phyloP scores from a whole-genome alignment of 2,797 vertebrate species.

The Poliocrania exsul region DNA sequence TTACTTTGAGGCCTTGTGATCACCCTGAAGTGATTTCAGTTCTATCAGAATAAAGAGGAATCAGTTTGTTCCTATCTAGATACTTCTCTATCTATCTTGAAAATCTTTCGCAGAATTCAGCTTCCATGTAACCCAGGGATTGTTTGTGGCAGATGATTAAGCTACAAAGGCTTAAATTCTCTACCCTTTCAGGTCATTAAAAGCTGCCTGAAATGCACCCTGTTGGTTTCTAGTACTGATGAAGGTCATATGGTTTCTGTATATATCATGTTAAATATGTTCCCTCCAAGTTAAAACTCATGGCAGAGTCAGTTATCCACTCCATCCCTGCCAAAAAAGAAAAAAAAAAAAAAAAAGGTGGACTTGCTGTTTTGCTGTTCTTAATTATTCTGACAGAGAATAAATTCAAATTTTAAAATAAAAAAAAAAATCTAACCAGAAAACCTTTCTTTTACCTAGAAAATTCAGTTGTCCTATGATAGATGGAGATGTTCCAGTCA shows the following conservation, averaged over 20 bases:
- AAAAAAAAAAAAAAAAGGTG: background rate
- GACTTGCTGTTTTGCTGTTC: background rate
- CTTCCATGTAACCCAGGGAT: background rate
- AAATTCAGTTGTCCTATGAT: background rate
- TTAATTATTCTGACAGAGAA: background rate
- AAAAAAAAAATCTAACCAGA: background rate
- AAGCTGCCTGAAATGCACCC: background rate
- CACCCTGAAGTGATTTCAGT: background rate
- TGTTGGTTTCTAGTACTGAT: background rate
- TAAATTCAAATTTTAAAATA: background rate
- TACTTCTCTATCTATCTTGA: background rate
- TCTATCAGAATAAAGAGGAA: background rate
- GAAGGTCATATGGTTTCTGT: background rate
- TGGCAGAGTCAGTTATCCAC: background rate
- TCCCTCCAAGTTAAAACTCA: background rate
- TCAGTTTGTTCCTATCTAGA: background rate
- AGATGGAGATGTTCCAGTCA: background rate
- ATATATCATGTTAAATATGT: background rate
- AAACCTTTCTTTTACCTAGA: background rate
- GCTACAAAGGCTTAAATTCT: background rate
- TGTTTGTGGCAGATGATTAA: background rate
- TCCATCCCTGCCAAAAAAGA: background rate
- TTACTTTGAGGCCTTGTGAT: background rate
- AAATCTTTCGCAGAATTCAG: background rate
- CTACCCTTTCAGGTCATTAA: background rate